Base-by-base conservation (phyloP, 2,888 invertebrate genomes). In the Leucophenga montana region DNA sequence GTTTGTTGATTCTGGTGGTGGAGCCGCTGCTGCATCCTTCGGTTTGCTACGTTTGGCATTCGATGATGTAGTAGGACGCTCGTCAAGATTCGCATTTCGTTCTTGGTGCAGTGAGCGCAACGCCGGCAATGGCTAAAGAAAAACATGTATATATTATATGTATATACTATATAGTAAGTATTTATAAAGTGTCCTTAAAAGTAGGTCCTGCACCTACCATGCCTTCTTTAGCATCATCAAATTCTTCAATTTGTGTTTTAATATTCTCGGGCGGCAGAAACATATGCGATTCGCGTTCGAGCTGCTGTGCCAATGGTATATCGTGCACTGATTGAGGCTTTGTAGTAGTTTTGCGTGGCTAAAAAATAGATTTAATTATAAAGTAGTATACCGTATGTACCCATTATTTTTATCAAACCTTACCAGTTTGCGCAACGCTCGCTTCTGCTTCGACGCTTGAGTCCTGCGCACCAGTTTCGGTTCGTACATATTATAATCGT, bases 401-500 rank as follows among this genome's bases (percentile, higher is more conserved):
- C n/a, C n/a, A n/a, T n/a, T n/a, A n/a, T n/a, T n/a, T n/a, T n/a
- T n/a, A n/a, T n/a, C n/a, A n/a, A n/a, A n/a, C n/a, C 27, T 46
- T 27, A 61, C 61, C 39, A 39, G 18, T 27, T 50, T 64, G 16
- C 64, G 64, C n/a, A 22, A 5, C 3, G 27, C 1, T 16, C 50
- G 64, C 6, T 46, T 64, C 16, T 31, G 18, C 16, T 46, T 31
- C 11, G 70, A 16, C 50, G 44, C n/a, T 18, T 48, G 16, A 27
- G 3, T 9, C 74, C 54, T 79, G 77, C 72, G 74, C 8, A 79
- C 73, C 44, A 77, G 20, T 54, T 78, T 80, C 33, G 82, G 80
- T 54, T 80, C 79, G 65, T 82, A 82, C 82, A 82, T 82, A 64
- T 80, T 82, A 11, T 80, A 69, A 31, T 74, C 76, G 22, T 80